These are phyloP conservation scores for Pithecia hirsuta DNA, from an alignment of 2,797 vertebrate species.

Conservation along the genomic window DNA sequence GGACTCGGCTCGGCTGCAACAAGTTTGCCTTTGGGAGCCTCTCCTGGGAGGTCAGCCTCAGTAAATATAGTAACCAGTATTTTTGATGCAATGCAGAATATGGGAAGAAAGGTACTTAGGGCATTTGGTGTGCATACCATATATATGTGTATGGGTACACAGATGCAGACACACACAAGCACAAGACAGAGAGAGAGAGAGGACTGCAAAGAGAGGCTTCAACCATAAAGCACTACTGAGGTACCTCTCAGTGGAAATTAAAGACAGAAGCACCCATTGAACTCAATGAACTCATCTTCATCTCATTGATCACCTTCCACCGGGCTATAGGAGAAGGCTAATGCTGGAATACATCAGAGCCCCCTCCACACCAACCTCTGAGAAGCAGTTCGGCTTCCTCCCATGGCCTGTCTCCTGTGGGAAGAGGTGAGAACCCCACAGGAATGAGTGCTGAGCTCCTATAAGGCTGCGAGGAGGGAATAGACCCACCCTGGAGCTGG, in stretches of 20 bases:
- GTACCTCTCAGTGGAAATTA: constrained; percentile 46
- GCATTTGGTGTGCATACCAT: background rate
- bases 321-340: background rate
- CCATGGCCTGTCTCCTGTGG: background rate
- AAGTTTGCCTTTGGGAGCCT: constrained; percentile 51
- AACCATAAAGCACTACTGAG: constrained; percentile 13
- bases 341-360: background rate
- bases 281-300: constrained; percentile 16
- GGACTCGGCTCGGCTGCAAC: constrained; percentile 52
- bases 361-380: background rate
- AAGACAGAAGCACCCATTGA: constrained; percentile 32
- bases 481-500: background rate
- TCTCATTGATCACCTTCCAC: constrained; percentile 1
- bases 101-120: constrained; percentile 32
- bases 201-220: background rate
- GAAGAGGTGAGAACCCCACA: background rate
- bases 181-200: background rate
- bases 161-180: background rate
- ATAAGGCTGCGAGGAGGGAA: background rate
- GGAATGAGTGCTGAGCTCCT: background rate
- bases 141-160: rapidly evolving
- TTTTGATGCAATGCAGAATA: background rate
- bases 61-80: constrained; percentile 54
- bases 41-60: constrained; percentile 53
- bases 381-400: background rate